phyloP scores from a whole-genome alignment of 2,113 vertebrate species.

The Pangasianodon gigas region DNA sequence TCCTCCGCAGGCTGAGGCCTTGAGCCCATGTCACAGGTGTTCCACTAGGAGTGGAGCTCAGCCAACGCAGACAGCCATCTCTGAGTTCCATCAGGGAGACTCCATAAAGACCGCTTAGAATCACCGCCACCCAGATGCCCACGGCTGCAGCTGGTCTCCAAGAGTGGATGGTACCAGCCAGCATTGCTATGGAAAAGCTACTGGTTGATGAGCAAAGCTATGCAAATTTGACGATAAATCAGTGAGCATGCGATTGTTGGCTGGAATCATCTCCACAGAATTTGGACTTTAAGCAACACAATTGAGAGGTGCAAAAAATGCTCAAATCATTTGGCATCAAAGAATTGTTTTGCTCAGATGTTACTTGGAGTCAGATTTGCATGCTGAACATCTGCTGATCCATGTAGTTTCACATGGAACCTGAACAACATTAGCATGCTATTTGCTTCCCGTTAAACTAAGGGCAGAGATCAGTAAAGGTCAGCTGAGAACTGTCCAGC shows the following conservation, averaged over 20 bases:
- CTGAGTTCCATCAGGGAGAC: slow-evolving; percentile 36
- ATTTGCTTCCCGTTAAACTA: slow-evolving; percentile 25
- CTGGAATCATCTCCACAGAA: neutral
- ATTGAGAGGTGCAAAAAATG: neutral
- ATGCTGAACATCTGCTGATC: slow-evolving; percentile 7
- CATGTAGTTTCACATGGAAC: neutral
- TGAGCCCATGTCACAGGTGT: slow-evolving; percentile 50
- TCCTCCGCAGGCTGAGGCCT: slow-evolving; percentile 26
- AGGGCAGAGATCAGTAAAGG: slow-evolving; percentile 29
- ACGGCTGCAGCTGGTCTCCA: slow-evolving; percentile 47
- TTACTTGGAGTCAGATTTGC: neutral
- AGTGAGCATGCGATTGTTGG: neutral
- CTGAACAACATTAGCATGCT: neutral
- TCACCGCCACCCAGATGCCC: slow-evolving; percentile 16
- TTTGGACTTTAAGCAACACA: slow-evolving; percentile 4
- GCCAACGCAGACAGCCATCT: slow-evolving; percentile 39
- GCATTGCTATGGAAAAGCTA: slow-evolving; percentile 19
- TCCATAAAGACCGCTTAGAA: slow-evolving; percentile 50
- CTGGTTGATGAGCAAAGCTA: slow-evolving; percentile 28
- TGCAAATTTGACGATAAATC: slow-evolving; percentile 15
- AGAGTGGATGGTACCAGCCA: slow-evolving; percentile 8
- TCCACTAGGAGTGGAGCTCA: slow-evolving; percentile 25
- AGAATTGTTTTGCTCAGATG: slow-evolving; percentile 1
- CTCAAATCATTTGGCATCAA: neutral
- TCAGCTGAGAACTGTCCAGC: slow-evolving; percentile 34